A percentile compares a stretch with the other conserved stretches of the same genome.
phyloP scores from a whole-genome alignment of 2,113 vertebrate genomes.

The Aptenodytes patagonicus region DNA sequence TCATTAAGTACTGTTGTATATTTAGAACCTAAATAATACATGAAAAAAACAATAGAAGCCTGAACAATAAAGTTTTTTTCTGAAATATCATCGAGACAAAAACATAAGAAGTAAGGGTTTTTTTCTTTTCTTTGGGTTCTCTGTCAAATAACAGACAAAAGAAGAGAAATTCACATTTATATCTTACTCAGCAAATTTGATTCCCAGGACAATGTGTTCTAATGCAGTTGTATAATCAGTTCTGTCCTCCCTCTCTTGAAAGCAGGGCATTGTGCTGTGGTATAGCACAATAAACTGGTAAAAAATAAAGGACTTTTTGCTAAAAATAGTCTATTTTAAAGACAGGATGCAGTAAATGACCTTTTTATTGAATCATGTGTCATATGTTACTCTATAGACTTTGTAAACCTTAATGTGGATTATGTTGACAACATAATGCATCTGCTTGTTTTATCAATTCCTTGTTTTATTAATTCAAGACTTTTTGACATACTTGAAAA shows the following conservation, averaged over 20 bases:
- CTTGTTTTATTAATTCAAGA: neutral
- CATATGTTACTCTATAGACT: neutral
- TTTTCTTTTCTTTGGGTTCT: neutral
- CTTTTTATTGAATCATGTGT: neutral
- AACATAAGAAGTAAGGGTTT: neutral
- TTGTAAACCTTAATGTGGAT: neutral
- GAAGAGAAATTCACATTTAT: neutral
- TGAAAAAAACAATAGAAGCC: neutral
- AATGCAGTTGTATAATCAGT: conserved; percentile 47
- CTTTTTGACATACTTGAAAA: neutral
- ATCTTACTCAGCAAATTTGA: conserved; percentile 35
- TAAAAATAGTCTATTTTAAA: conserved; percentile 39
- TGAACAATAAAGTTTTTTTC: neutral
- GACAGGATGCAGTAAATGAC: neutral
- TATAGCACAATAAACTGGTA: conserved; percentile 19
- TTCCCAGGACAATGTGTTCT: neutral
- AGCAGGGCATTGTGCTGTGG: conserved; percentile 16
- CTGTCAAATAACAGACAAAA: neutral
- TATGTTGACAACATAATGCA: neutral
- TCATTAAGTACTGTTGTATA: neutral
- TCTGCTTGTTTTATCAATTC: neutral
- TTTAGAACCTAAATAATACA: neutral
- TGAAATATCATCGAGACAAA: neutral
- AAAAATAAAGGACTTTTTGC: conserved; percentile 44
- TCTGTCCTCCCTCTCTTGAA: conserved; percentile 31